These are phyloP conservation scores for Gymnogyps californianus DNA, from an alignment of 2,113 vertebrate species.

Conservation along the genomic window DNA sequence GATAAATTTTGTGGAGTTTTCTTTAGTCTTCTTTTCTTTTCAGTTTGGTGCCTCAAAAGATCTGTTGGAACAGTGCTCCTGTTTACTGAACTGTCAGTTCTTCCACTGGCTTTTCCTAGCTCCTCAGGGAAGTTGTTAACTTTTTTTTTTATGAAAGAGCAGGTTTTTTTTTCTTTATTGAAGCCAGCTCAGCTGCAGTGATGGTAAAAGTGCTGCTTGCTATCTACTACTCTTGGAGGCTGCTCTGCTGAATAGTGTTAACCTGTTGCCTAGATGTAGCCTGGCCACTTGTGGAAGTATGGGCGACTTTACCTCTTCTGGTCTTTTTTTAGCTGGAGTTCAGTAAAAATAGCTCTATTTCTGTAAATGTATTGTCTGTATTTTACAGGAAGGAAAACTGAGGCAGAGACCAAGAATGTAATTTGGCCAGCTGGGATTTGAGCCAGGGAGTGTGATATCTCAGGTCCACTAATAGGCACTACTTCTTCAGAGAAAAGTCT, in stretches of 20 bases:
- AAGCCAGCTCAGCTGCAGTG: neutral
- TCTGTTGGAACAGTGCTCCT: neutral
- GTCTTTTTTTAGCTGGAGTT: neutral
- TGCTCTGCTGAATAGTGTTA: neutral
- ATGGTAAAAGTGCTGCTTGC: neutral
- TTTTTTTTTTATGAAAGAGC: neutral
- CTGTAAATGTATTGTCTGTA: neutral
- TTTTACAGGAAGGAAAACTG: neutral
- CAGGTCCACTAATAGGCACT: neutral
- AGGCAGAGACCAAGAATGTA: neutral
- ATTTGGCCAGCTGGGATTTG: neutral
- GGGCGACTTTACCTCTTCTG: neutral
- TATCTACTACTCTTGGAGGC: neutral
- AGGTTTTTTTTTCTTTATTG: neutral
- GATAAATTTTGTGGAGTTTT: neutral
- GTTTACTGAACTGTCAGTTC: neutral
- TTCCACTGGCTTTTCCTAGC: neutral
- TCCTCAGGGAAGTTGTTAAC: neutral
- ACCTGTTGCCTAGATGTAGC: neutral
- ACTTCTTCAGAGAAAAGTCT: neutral
- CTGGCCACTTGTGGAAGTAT: neutral
- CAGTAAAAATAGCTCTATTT: neutral
- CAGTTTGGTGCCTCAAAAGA: neutral
- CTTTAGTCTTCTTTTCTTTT: fast-evolving
- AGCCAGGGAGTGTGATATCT: neutral